phyloP scores from a whole-genome alignment of 1,140 invertebrate genomes.

The Bombus superbus region DNA sequence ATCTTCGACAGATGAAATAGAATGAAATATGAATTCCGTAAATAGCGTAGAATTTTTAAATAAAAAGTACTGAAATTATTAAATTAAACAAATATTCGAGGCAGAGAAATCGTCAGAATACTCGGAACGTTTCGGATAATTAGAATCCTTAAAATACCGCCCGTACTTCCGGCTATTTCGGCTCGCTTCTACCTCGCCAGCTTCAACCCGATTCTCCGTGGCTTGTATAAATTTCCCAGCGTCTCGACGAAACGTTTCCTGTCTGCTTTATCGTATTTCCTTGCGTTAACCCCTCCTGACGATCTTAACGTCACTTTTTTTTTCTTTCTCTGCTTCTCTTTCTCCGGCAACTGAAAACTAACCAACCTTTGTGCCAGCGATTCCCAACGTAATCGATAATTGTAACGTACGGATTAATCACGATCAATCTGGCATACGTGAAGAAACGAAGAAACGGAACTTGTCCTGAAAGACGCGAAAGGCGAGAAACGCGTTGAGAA shows the following conservation, averaged over 20 bases:
- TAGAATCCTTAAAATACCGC: conserved; percentile 59
- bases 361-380: no score
- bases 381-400: no score
- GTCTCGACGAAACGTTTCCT: conserved; percentile 64
- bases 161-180: conserved; percentile 49
- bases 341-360: conserved; percentile 29
- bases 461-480: not conserved
- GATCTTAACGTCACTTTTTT: not conserved
- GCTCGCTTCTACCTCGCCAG: not conserved
- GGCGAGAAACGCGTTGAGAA: not conserved
- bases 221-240: conserved; percentile 65
- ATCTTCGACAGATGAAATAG: not conserved
- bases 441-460: not conserved
- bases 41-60: not conserved
- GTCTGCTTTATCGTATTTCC: conserved; percentile 67
- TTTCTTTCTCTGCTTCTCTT: conserved; percentile 6
- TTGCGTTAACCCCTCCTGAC: conserved; percentile 64
- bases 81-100: not conserved
- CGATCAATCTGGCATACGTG: not conserved
- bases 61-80: not conserved
- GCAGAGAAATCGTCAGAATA: not conserved
- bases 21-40: not conserved
- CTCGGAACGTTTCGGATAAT: conserved; percentile 15
- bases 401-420: not conserved
- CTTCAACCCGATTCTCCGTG: conserved; percentile 15